Conservation (phyloP, 2,797 vertebrate genomes). For the Sebastes goodei region DNA sequence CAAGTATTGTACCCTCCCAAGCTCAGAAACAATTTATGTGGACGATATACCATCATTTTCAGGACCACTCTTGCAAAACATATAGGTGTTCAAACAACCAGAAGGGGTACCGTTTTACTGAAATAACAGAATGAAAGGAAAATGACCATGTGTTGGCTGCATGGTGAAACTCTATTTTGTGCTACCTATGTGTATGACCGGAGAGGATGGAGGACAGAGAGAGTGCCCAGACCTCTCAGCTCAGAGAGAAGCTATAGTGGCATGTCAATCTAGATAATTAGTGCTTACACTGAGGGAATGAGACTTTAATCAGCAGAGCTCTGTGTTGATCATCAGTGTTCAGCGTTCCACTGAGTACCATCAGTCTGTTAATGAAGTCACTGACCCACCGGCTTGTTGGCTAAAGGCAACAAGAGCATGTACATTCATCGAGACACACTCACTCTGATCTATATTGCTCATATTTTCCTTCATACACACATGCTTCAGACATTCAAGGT, state of each 20-base stretch:
- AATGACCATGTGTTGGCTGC: conserved; percentile 10
- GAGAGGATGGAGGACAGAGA: conserved; percentile 23
- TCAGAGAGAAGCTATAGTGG: conserved; percentile 27
- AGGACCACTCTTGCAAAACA: background rate
- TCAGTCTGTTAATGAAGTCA: conserved; percentile 69
- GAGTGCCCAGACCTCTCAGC: conserved; percentile 22
- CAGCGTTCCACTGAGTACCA: conserved; percentile 46
- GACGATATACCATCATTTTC: background rate
- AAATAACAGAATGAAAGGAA: conserved; percentile 17
- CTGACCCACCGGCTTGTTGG: conserved; percentile 49
- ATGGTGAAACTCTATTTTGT: conserved; percentile 28
- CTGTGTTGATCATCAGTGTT: conserved; percentile 59
- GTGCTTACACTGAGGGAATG: conserved; percentile 58
- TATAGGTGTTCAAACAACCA: background rate
- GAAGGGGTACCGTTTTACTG: background rate
- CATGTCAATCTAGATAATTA: conserved; percentile 68
- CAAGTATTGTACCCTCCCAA: background rate
- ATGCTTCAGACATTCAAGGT: background rate
- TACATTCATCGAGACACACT: background rate
- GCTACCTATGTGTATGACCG: background rate
- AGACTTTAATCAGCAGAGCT: conserved; percentile 69
- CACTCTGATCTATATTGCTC: background rate
- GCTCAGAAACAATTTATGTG: background rate
- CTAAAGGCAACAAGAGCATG: conserved; percentile 19
- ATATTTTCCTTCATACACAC: background rate